These are phyloP conservation scores for Drosophila greeni DNA, from an alignment of 2,888 invertebrate species.

Conservation along the genomic window DNA sequence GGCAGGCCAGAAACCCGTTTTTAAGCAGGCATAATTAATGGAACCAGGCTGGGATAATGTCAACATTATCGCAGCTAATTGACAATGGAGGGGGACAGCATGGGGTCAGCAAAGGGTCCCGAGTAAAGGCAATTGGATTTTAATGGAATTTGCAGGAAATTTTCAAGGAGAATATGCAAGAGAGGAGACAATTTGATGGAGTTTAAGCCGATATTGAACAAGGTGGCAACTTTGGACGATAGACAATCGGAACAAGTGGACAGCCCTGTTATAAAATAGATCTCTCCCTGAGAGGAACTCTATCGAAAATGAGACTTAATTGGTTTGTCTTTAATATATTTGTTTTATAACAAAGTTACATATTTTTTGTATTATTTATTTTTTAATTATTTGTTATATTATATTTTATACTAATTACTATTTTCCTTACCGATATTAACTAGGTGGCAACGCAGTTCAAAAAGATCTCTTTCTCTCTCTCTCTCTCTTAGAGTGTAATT, in stretches of 20 bases:
- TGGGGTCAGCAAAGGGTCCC: not conserved
- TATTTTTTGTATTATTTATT: no score
- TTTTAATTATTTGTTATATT: no score
- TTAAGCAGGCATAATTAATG: conserved; percentile 42
- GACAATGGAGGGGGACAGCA: conserved; percentile 8
- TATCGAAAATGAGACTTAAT: no score
- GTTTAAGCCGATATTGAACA: no score
- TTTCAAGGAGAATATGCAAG: not conserved
- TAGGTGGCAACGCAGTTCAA: not conserved
- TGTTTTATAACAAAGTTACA: no score
- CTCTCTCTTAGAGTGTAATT: not conserved
- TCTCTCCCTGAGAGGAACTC: no score
- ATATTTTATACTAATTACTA: not conserved
- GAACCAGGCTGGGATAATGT: conserved; percentile 33
- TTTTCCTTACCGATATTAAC: not conserved
- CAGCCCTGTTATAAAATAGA: no score
- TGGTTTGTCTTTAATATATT: no score
- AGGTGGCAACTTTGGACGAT: no score
- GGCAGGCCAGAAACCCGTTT: conserved; percentile 20
- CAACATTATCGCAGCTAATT: conserved; percentile 46
- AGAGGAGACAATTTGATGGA: not conserved
- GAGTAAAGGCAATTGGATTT: not conserved
- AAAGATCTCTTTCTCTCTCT: not conserved
- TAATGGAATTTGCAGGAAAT: conserved; percentile 11
- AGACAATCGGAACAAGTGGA: no score